Conservation (phyloP, 2,797 vertebrate genomes). For the Rhinogobio ventralis region DNA sequence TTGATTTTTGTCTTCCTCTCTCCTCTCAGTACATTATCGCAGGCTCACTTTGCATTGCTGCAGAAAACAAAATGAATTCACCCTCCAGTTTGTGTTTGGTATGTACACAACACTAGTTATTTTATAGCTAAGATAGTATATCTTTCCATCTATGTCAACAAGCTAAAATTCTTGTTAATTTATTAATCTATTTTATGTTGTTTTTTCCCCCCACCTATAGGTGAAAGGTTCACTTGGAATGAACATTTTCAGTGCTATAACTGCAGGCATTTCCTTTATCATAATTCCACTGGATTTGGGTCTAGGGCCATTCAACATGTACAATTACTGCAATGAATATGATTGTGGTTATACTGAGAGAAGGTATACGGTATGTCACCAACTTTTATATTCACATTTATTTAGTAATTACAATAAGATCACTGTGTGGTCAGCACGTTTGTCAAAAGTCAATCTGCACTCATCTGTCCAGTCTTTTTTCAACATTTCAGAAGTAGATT, state of each 20-base stretch:
- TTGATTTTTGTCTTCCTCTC: no score
- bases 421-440: neutral
- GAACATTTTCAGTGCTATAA: neutral
- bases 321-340: neutral
- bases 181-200: neutral
- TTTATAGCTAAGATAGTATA: neutral
- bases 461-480: neutral
- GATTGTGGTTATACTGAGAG: rapidly evolving
- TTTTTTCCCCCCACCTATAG: neutral
- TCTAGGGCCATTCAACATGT: rapidly evolving
- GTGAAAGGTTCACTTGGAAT: constrained; percentile 1
- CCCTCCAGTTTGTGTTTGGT: no score
- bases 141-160: no score
- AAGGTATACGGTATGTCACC: neutral
- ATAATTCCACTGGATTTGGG: neutral
- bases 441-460: neutral
- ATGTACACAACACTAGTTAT: no score
- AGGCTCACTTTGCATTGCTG: no score
- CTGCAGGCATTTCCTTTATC: neutral
- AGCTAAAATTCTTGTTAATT: no score
- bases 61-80: no score
- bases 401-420: neutral
- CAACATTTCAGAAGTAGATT: neutral
- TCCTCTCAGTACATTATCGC: no score
- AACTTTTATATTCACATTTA: neutral